Conservation (phyloP, 1,140 invertebrate species). For the Lucilia cuprina region DNA sequence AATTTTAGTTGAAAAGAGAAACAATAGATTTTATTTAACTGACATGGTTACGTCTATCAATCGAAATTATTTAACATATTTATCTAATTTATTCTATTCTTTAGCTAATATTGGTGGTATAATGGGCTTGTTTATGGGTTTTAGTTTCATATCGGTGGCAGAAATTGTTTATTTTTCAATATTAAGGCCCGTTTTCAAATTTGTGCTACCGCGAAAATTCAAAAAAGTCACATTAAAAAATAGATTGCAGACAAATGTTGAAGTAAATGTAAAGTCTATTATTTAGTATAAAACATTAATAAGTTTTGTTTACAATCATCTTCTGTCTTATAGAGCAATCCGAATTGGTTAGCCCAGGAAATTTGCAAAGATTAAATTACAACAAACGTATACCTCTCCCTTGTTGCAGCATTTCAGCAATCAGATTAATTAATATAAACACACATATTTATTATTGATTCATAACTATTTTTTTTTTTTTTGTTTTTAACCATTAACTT, state of each 20-base stretch:
- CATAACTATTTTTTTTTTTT: not conserved
- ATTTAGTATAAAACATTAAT: not conserved
- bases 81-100: constrained; percentile 46
- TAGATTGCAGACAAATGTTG: not conserved
- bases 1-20: too few species aligned
- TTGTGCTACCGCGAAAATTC: constrained; percentile 21
- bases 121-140: constrained; percentile 81
- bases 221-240: not conserved
- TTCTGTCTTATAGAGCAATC: not conserved
- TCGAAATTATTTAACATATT: too few species aligned
- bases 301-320: not conserved
- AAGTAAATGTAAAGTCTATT: not conserved
- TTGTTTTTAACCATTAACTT: not conserved
- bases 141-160: constrained; percentile 78
- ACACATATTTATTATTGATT: not conserved
- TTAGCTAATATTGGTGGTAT: constrained; percentile 80
- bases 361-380: not conserved
- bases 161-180: constrained; percentile 77
- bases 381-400: not conserved
- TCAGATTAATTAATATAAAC: not conserved
- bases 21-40: too few species aligned
- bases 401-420: not conserved
- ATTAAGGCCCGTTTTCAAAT: constrained; percentile 62
- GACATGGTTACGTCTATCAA: too few species aligned
- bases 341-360: not conserved